Evolutionary conservation across 2,113 vertebrate species (phyloP), one percentile per base, ranked within the genome.

Genomic region (Platysteira castanea): DNA sequence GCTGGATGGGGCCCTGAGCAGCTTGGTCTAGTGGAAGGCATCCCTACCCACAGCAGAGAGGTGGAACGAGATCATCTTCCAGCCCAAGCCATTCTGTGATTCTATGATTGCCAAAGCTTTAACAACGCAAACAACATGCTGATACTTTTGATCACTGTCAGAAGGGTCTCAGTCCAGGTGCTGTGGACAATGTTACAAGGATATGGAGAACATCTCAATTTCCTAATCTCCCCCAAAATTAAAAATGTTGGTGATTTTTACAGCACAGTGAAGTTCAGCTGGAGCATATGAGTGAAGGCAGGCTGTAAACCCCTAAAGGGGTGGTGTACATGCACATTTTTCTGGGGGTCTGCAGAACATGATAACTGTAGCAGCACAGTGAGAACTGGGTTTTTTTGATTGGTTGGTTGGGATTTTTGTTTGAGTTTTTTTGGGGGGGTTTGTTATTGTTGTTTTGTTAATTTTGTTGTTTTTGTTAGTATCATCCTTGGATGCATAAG

Each of bases 51-150:
- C 10, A 57, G 17, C 13, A 44, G 59, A 50, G 17, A 33, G 11
- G 21, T 35, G 31, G 35, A 63, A 56, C 2, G 6, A 42, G 46
- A 56, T 27, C 0, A 20, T 42, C 13, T 84, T 54, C 31, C 26
- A 63, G 19, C 10, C 15, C 31, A 63, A n/a, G 18, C 15, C 31
- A 14, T 37, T 61, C 31, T 37, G 41, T 69, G 54, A 61, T 47
- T 27, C 17, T 49, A 0, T 19, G 35, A 13, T 3, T 42, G 33
- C 44, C 23, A 59, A 57, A 78, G 15, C 9, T 77, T 75, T 73
- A 75, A 22, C 24, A 39, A 24, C 12, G 18, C 0, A 1, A 77
- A 19, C 6, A 85, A 20, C 2, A 8, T 5, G 1, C 19, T 74
- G n/a, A 87, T 12, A 9, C 22, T 74, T 61, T 70, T 54, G 5